Evolutionary conservation across 2,113 vertebrate species (phyloP).

Genomic region (Vulpes ferrilata): DNA sequence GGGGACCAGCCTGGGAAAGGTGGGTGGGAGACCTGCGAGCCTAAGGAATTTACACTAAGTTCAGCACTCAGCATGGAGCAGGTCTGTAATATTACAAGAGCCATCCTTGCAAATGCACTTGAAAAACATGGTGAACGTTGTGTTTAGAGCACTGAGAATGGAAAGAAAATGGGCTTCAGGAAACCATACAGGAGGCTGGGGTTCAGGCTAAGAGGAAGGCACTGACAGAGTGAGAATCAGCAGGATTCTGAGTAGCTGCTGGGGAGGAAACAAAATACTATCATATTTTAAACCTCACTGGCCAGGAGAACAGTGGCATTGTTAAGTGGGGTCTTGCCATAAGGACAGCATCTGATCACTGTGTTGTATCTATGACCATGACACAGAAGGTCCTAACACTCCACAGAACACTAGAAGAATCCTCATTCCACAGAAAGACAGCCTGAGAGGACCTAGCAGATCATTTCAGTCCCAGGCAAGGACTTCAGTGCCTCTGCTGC

Average conservation of each 20-base stretch:
- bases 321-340: neutral
- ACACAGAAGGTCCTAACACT: neutral
- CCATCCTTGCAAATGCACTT: neutral
- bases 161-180: neutral
- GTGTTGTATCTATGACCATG: neutral
- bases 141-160: neutral
- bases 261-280: neutral
- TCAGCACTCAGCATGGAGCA: neutral
- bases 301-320: neutral
- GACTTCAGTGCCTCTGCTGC: neutral
- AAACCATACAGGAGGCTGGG: neutral
- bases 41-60: neutral
- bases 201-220: neutral
- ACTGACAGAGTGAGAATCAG: neutral
- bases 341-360: neutral
- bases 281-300: neutral
- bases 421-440: neutral
- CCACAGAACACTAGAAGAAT: neutral
- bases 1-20: neutral
- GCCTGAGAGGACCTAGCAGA: neutral
- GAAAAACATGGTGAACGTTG: neutral
- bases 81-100: neutral
- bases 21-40: neutral
- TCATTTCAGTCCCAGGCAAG: neutral
- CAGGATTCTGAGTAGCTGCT: neutral